These are phyloP conservation scores for Euspilapteryx auroguttella DNA, from an alignment of 2,888 invertebrate species.

Conservation along the genomic window DNA sequence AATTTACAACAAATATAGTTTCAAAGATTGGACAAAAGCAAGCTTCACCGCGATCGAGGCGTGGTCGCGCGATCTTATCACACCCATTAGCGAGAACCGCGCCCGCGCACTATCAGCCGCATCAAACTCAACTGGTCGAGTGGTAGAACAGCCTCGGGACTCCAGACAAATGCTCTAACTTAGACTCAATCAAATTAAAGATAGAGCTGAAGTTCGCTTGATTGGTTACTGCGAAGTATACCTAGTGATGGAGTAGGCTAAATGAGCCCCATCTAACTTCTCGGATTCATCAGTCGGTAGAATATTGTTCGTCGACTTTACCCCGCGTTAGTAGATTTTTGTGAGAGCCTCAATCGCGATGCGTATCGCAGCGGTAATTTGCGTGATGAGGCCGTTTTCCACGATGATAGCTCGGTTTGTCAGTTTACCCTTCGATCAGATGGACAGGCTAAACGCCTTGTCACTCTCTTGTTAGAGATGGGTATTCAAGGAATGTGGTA, in stretches of 20 bases:
- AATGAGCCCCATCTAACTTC: no score
- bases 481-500: constrained; percentile 32
- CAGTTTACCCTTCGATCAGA: constrained; percentile 4
- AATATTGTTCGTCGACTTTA: constrained; percentile 28
- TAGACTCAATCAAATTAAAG: no score
- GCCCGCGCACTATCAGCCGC: constrained; percentile 40
- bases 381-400: constrained; percentile 43
- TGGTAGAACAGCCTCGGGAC: no score
- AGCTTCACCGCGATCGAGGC: constrained; percentile 21
- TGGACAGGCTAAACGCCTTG: constrained; percentile 20
- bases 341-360: constrained; percentile 20
- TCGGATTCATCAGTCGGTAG: constrained; percentile 19
- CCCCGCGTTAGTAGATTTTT: constrained; percentile 24
- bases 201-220: no score
- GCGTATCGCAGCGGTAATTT: constrained; percentile 30
- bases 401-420: constrained; percentile 28
- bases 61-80: constrained; percentile 51
- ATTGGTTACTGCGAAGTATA: no score
- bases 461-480: constrained; percentile 31
- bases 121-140: constrained; percentile 25
- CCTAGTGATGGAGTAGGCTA: no score
- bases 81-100: constrained; percentile 48
- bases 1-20: neutral
- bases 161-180: no score
- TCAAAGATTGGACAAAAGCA: neutral